phyloP scores from a whole-genome alignment of 1,140 invertebrate species.

The Megalopta genalis region DNA sequence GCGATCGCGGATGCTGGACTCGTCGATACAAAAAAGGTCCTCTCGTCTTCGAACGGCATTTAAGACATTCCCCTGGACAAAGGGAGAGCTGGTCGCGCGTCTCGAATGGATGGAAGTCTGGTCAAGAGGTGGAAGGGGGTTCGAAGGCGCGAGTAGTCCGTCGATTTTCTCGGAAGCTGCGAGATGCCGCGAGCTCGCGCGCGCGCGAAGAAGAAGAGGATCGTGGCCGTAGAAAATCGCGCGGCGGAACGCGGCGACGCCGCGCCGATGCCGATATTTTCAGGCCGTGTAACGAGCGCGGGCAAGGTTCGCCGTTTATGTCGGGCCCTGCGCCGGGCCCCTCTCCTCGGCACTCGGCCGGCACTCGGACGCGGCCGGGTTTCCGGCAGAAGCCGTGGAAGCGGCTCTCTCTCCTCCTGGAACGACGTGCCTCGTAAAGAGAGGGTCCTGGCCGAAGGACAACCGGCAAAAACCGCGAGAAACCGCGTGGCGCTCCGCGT shows the following conservation, averaged over 20 bases:
- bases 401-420: background rate
- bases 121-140: no score
- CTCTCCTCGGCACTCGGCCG: background rate
- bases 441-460: conserved; percentile 3
- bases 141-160: background rate
- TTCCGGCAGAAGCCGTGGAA: conserved; percentile 1
- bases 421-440: background rate
- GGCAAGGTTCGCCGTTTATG: conserved; percentile 17
- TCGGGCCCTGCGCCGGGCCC: background rate
- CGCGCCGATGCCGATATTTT: conserved; percentile 4
- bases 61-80: no score
- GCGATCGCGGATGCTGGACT: no score
- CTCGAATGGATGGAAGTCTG: no score
- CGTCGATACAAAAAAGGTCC: no score
- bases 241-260: background rate
- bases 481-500: background rate
- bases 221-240: conserved; percentile 10
- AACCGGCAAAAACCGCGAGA: background rate
- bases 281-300: conserved; percentile 12
- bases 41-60: no score
- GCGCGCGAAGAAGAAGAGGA: background rate
- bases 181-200: background rate
- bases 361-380: no score
- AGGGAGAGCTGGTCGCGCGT: no score
- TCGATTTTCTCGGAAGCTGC: conserved; percentile 12